Evolutionary conservation across 1,140 invertebrate species (phyloP), one percentile per base, ranked within the genome.

Genomic region (Parapsyche elsis): DNA sequence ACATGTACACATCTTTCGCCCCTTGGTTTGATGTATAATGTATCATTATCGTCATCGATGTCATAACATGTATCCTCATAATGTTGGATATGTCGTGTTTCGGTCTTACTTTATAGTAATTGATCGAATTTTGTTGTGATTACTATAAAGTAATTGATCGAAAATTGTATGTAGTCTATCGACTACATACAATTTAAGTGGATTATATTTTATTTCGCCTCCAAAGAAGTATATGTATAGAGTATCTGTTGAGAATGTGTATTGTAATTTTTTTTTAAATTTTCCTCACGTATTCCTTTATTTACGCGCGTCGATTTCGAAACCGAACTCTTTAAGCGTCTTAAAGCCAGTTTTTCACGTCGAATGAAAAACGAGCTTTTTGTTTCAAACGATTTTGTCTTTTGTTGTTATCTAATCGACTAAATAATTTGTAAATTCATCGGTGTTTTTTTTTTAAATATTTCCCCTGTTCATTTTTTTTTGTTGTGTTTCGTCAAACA

Each of bases 351-450:
- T 67, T 67, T 67, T 67, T 67, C 26, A 10, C 64, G 21, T 30
- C 23, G 23, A 23, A 24, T 26, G 21, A 67, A 23, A 26, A 67
- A 26, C 64, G 24, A 30, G 14, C 23, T 67, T 53, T 67, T 67
- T 21, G 26, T 16, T 53, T 26, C 64, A 23, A 23, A 23, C 21
- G 24, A 67, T 67, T 67, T 67, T 14, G 23, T 14, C 24, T 26
- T 38, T 67, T 67, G 14, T 67, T 67, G 24, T 67, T 26, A 67
- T 30, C 21, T 24, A 26, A 67, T 67, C 64, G 24, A 61, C 57
- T 67, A 67, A 67, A 67, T 14, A 30, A 67, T 21, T 67, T 67
- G 64, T 67, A 26, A 67, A 67, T 21, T 67, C 64, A 30, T 38
- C 30, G 30, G 30, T 38, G 30, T 4, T 38, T 4, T 4, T n/a